Conservation (phyloP, 2,113 vertebrate species). For the Ageneiosus marmoratus region DNA sequence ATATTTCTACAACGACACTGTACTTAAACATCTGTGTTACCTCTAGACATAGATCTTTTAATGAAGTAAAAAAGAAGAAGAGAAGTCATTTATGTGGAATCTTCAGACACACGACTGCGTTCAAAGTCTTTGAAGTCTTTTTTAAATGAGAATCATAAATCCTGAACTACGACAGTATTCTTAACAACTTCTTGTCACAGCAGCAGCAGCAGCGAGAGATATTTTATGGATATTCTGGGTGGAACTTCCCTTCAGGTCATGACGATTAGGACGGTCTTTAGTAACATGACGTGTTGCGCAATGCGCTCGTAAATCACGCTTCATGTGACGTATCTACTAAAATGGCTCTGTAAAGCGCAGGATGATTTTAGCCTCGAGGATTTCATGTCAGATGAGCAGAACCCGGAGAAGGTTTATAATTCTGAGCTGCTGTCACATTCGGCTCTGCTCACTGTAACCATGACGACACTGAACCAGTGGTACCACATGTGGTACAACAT, state of each 20-base stretch:
- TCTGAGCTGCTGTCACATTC: not conserved
- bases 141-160: not conserved
- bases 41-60: not conserved
- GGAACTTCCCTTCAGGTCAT: not conserved
- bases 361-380: not conserved
- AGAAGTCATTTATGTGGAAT: not conserved
- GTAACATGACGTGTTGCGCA: not conserved
- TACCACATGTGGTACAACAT: no score
- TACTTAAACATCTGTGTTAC: no score
- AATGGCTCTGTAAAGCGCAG: not conserved
- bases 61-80: not conserved
- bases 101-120: not conserved
- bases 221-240: not conserved
- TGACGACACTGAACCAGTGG: no score
- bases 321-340: not conserved
- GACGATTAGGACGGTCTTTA: not conserved
- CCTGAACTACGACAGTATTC: not conserved
- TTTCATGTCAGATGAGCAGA: not conserved
- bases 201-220: not conserved
- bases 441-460: not conserved
- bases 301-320: not conserved
- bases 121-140: not conserved
- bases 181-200: not conserved
- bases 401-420: not conserved
- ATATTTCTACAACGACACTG: not conserved